Evolutionary conservation across 2,888 invertebrate genomes (phyloP).

Genomic region (Cantharis nigra): DNA sequence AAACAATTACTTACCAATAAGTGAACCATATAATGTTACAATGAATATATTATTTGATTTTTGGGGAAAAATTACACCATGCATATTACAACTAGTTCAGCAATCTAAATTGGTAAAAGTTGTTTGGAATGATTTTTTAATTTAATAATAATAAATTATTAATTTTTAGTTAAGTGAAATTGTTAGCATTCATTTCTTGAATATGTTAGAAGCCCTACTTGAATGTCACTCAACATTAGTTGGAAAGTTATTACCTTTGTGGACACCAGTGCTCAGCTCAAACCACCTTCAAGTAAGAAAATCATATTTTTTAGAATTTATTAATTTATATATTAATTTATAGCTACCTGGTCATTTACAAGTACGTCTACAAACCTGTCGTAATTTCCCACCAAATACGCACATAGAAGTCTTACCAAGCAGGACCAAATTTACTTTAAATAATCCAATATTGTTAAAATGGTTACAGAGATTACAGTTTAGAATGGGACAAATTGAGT

Average conservation of each 20-base stretch:
- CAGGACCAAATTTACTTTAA: constrained; percentile 53
- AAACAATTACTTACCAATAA: constrained; percentile 65
- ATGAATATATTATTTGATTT: constrained; percentile 91
- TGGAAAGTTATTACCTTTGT: constrained; percentile 89
- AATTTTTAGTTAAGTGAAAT: constrained; percentile 86
- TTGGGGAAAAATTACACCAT: constrained; percentile 98
- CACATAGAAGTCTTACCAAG: constrained; percentile 56
- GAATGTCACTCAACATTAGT: constrained; percentile 94
- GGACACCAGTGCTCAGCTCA: constrained; percentile 95
- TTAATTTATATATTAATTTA: constrained; percentile 31
- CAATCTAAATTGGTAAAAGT: constrained; percentile 83
- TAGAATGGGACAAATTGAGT: constrained; percentile 97
- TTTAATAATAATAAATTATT: too few relatives aligned
- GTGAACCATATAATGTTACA: constrained; percentile 74
- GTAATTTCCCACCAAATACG: constrained; percentile 74
- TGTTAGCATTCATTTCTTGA: constrained; percentile 95
- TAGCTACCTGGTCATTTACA: constrained; percentile 89
- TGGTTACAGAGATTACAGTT: constrained; percentile 94
- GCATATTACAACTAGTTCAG: constrained; percentile 88
- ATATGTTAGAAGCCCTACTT: constrained; percentile 89
- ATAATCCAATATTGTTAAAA: constrained; percentile 66
- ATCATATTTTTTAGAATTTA: not conserved
- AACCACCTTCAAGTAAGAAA: constrained; percentile 74
- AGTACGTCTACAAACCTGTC: constrained; percentile 83
- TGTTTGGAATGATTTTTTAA: constrained; percentile 20